A percentile compares a stretch with the other conserved stretches of the same genome.
These are phyloP conservation scores for Drosophila neotestacea DNA, from an alignment of 2,888 invertebrate genomes.

Conservation along the genomic window DNA sequence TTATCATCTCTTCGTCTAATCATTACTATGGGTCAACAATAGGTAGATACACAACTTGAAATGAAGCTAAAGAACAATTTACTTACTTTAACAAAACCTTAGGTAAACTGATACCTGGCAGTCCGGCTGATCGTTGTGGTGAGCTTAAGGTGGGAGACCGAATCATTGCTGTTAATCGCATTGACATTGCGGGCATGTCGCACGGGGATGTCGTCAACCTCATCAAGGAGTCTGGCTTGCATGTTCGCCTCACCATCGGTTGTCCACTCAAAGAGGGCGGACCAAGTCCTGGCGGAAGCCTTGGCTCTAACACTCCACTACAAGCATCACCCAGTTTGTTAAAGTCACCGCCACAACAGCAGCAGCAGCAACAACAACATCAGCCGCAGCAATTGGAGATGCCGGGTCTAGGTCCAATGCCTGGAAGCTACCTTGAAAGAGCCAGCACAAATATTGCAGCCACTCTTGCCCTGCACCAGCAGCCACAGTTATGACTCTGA, in stretches of 20 bases:
- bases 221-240: constrained; percentile 97
- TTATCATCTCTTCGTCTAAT: constrained; percentile 98
- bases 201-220: constrained; percentile 99
- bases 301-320: constrained; percentile 75
- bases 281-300: constrained; percentile 67
- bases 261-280: constrained; percentile 82
- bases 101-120: constrained; percentile 97
- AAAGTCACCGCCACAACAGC: constrained; percentile 69
- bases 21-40: constrained; percentile 91
- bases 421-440: constrained; percentile 69
- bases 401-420: constrained; percentile 61
- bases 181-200: constrained; percentile 95
- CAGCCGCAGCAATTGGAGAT: constrained; percentile 60
- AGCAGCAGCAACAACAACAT: constrained; percentile 57
- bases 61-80: background rate
- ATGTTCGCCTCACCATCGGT: constrained; percentile 93
- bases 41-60: constrained; percentile 86
- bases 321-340: constrained; percentile 66
- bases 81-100: too few relatives aligned
- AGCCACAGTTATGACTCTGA: constrained; percentile 86
- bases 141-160: constrained; percentile 96
- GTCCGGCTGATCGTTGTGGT: constrained; percentile 97
- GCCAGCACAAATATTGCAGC: constrained; percentile 67
- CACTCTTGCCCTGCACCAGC: constrained; percentile 79
- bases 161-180: constrained; percentile 97